A percentile compares a stretch with the other conserved stretches of the same genome.
phyloP scores from a whole-genome alignment of 2,888 invertebrate genomes.

The Xanthia togata region DNA sequence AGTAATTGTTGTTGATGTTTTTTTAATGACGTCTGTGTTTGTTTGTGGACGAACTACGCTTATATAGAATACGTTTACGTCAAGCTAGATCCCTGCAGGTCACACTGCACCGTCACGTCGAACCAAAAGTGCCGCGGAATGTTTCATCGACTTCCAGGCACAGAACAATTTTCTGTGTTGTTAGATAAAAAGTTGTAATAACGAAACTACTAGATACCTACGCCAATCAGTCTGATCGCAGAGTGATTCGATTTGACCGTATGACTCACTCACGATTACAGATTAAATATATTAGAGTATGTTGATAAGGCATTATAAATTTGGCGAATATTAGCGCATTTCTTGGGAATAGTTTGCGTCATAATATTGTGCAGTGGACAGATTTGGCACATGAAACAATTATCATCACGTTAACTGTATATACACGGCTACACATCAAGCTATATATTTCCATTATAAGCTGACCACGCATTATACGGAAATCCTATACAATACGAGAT shows the following conservation, averaged over 20 bases:
- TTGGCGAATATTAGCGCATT: constrained; percentile 9
- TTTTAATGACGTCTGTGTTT: constrained; percentile 2
- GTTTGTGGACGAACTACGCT: background rate
- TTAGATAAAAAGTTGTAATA: background rate
- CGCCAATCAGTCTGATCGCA: constrained; percentile 39
- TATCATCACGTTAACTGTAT: constrained; percentile 13
- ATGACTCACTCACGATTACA: constrained; percentile 29
- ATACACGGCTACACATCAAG: no score
- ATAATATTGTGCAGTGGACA: constrained; percentile 10
- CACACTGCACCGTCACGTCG: background rate
- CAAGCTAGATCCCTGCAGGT: background rate
- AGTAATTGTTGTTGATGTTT: constrained; percentile 3
- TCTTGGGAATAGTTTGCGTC: background rate
- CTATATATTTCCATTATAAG: no score
- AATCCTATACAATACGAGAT: no score
- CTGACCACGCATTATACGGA: no score
- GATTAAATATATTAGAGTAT: constrained; percentile 15
- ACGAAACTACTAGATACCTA: background rate
- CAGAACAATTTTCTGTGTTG: background rate
- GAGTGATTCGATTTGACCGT: constrained; percentile 11
- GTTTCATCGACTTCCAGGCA: background rate
- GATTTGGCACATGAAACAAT: background rate
- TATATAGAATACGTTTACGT: background rate
- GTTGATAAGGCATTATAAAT: constrained; percentile 1
- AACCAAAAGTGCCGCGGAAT: background rate